These are phyloP conservation scores for Papilio machaon DNA, from an alignment of 1,140 invertebrate genomes.

Conservation along the genomic window DNA sequence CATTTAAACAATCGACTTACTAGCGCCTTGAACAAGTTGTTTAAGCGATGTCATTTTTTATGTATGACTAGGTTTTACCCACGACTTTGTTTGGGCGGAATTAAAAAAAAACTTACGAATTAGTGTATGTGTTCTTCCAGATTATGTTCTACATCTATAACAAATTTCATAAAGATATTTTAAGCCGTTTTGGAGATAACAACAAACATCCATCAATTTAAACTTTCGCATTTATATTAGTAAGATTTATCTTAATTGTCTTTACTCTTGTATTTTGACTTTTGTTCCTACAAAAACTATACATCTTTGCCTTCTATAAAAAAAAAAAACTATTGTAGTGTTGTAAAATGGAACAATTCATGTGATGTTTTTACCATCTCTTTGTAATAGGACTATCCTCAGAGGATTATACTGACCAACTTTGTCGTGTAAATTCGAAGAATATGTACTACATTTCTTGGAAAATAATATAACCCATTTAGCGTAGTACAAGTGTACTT, in stretches of 20 bases:
- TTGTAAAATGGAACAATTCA: neutral
- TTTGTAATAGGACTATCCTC: neutral
- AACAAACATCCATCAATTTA: too few relatives aligned
- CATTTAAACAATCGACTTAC: neutral
- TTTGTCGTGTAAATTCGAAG: neutral
- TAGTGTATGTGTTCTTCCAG: too few relatives aligned
- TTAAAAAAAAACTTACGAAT: too few relatives aligned
- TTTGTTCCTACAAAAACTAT: neutral
- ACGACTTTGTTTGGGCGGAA: too few relatives aligned
- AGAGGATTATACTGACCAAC: neutral
- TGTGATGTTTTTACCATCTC: neutral
- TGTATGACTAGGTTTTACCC: neutral
- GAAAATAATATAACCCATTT: neutral
- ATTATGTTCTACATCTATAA: too few relatives aligned
- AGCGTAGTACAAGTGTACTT: conserved; percentile 1
- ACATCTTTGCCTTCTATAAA: neutral
- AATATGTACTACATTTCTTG: neutral
- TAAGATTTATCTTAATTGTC: too few relatives aligned
- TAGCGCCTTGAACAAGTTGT: neutral
- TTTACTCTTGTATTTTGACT: too few relatives aligned
- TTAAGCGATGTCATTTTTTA: neutral
- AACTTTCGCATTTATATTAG: too few relatives aligned
- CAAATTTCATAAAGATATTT: too few relatives aligned
- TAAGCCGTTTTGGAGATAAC: too few relatives aligned
- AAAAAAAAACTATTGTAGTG: neutral